A percentile compares a stretch with the other conserved stretches of the same genome.
phyloP scores from a whole-genome alignment of 1,140 invertebrate genomes.

The Eupeodes corollae region DNA sequence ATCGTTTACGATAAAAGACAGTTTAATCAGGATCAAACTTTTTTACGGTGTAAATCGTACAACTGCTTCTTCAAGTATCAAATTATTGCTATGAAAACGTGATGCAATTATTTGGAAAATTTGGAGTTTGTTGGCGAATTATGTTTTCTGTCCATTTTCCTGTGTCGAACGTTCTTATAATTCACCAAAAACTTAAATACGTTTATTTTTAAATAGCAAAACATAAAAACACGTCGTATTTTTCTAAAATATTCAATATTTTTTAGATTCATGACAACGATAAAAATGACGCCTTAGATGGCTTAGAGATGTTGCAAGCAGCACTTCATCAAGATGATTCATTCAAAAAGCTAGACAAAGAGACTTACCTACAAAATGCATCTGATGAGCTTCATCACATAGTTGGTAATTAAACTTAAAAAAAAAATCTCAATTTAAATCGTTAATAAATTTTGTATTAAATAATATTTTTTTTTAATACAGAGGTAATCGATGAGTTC shows the following conservation, averaged over 20 bases:
- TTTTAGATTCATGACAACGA: constrained; percentile 47
- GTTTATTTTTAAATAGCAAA: too few relatives aligned
- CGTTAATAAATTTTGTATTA: neutral
- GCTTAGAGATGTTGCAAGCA: constrained; percentile 59
- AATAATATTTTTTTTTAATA: constrained; percentile 9
- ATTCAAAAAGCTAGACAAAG: constrained; percentile 22
- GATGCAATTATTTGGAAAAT: too few relatives aligned
- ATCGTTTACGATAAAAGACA: too few relatives aligned
- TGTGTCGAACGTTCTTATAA: neutral
- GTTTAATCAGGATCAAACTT: too few relatives aligned
- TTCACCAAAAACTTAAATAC: neutral
- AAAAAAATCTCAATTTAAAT: neutral
- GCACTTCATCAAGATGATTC: constrained; percentile 42
- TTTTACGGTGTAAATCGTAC: too few relatives aligned
- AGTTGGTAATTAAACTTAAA: too few relatives aligned
- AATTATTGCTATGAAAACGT: too few relatives aligned
- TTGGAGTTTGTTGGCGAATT: too few relatives aligned
- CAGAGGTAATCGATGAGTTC: constrained; percentile 67
- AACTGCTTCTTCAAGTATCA: too few relatives aligned
- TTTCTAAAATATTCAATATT: too few relatives aligned
- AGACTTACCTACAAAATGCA: constrained; percentile 25
- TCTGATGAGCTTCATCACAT: constrained; percentile 31
- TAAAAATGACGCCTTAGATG: constrained; percentile 65
- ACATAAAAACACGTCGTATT: neutral
- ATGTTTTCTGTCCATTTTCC: too few relatives aligned